Percentiles rank a stretch among this genome's conserved stretches.
Conservation (phyloP, 2,888 invertebrate genomes). For the Parnassius orleans region DNA sequence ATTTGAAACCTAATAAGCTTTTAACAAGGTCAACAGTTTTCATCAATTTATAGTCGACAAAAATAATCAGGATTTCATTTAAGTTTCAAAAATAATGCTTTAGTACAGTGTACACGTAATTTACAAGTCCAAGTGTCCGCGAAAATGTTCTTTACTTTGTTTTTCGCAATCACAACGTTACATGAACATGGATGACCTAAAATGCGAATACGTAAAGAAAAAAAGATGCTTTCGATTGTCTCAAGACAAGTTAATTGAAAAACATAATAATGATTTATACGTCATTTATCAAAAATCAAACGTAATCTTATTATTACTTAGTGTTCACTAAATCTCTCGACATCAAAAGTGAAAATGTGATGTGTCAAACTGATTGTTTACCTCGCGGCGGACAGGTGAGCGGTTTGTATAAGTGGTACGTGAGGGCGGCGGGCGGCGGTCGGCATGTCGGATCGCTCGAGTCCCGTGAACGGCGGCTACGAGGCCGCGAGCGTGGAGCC, state of each 20-base stretch:
- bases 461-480: conserved; percentile 75
- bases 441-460: conserved; percentile 77
- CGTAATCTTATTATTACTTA: conserved; percentile 57
- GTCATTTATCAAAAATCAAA: conserved; percentile 62
- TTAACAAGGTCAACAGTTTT: conserved; percentile 82
- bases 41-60: conserved; percentile 72
- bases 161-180: conserved; percentile 82
- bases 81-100: conserved; percentile 56
- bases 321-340: conserved; percentile 64
- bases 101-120: conserved; percentile 55
- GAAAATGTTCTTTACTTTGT: conserved; percentile 79
- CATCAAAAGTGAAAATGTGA: conserved; percentile 81
- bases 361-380: conserved; percentile 82
- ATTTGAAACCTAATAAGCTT: conserved; percentile 81
- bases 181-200: conserved; percentile 82
- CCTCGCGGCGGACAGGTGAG: conserved; percentile 77
- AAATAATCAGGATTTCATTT: conserved; percentile 72
- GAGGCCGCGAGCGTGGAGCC: conserved; percentile 58
- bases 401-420: conserved; percentile 75
- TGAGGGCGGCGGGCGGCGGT: conserved; percentile 75
- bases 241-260: conserved; percentile 68
- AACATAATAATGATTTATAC: conserved; percentile 66
- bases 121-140: conserved; percentile 71
- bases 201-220: conserved; percentile 80
- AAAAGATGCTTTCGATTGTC: conserved; percentile 75